phyloP scores from a whole-genome alignment of 2,888 invertebrate species.

The Drosophila percnosoma region DNA sequence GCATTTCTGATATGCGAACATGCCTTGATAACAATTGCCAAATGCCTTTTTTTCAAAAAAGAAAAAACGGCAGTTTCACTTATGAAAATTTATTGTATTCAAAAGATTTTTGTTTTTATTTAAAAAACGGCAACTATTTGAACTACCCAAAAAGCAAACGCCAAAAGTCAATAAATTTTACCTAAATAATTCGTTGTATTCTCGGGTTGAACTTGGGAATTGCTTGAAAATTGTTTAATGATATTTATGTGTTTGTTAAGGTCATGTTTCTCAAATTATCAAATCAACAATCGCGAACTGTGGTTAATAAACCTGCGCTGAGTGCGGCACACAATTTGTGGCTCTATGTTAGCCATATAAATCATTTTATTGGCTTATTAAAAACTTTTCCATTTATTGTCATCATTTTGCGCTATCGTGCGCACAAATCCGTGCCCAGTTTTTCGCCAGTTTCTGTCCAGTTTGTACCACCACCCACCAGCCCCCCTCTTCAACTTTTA shows the following conservation, averaged over 20 bases:
- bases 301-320: conserved; percentile 50
- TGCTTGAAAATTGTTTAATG: conserved; percentile 15
- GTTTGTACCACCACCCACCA: conserved; percentile 10
- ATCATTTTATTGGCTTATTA: conserved; percentile 83
- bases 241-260: conserved; percentile 20
- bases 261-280: conserved; percentile 56
- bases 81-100: conserved; percentile 20
- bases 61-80: conserved; percentile 27
- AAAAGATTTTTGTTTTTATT: conserved; percentile 8
- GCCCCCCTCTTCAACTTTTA: conserved; percentile 47
- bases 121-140: conserved; percentile 44
- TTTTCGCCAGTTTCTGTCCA: conserved; percentile 18
- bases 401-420: conserved; percentile 81
- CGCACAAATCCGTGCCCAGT: conserved; percentile 77
- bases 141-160: conserved; percentile 18
- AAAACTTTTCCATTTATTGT: conserved; percentile 84
- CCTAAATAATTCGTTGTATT: conserved; percentile 51
- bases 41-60: conserved; percentile 19
- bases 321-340: conserved; percentile 34
- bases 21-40: conserved; percentile 75
- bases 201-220: conserved; percentile 28
- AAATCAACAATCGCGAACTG: conserved; percentile 44
- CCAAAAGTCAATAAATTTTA: background rate
- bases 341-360: conserved; percentile 70
- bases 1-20: conserved; percentile 69